phyloP scores from a whole-genome alignment of 2,113 vertebrate genomes.

The Motacilla alba region DNA sequence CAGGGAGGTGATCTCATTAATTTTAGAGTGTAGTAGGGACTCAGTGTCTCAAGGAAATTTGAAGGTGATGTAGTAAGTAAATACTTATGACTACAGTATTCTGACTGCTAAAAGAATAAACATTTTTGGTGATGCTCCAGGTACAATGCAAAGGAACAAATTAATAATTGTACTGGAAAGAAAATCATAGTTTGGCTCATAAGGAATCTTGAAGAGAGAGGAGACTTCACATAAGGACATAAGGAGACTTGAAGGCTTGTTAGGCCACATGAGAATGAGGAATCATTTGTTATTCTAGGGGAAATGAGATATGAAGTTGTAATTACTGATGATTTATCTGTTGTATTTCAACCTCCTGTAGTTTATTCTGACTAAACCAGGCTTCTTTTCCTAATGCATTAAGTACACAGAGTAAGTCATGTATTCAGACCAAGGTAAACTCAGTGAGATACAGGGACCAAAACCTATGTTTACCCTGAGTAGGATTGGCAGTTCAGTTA shows the following conservation, averaged over 20 bases:
- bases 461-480: background rate
- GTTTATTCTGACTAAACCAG: background rate
- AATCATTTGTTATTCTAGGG: background rate
- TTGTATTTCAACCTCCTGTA: background rate
- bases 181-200: background rate
- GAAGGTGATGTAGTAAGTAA: background rate
- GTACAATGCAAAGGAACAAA: background rate
- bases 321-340: background rate
- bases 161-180: background rate
- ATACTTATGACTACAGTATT: background rate
- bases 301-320: background rate
- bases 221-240: too few species aligned
- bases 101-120: background rate
- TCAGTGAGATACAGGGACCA: background rate
- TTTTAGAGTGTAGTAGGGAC: background rate
- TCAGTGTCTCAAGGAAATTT: background rate
- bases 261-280: background rate
- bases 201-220: background rate
- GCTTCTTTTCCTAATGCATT: background rate
- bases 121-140: background rate
- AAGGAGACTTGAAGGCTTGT: background rate
- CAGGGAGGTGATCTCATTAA: background rate
- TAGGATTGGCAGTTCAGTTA: background rate
- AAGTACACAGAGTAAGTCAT: background rate
- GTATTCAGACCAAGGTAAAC: background rate